Conservation (phyloP, 2,797 vertebrate species). For the Parambassis ranga region DNA sequence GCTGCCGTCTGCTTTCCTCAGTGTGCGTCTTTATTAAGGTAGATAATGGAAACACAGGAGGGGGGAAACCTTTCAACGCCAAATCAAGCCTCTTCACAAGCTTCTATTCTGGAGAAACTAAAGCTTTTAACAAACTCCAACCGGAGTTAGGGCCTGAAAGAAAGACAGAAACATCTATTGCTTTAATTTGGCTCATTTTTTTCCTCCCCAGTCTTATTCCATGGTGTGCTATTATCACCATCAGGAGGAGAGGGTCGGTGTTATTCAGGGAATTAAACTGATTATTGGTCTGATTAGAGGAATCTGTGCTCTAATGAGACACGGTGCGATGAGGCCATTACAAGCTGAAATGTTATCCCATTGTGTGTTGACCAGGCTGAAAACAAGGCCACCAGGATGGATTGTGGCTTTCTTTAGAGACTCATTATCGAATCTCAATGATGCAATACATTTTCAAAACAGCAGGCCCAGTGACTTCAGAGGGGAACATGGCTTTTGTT, state of each 20-base stretch:
- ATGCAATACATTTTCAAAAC: slow-evolving; percentile 52
- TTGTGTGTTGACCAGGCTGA: slow-evolving; percentile 59
- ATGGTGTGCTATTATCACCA: slow-evolving; percentile 46
- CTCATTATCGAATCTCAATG: slow-evolving; percentile 56
- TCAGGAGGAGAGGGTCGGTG: slow-evolving; percentile 21
- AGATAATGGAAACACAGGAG: slow-evolving; percentile 48
- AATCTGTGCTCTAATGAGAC: slow-evolving; percentile 58
- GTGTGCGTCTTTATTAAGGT: slow-evolving; percentile 40
- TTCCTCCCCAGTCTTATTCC: slow-evolving; percentile 40
- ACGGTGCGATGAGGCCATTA: slow-evolving; percentile 55
- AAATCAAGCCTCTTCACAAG: slow-evolving; percentile 29
- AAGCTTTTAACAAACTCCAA: slow-evolving; percentile 14
- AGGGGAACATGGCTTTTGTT: slow-evolving; percentile 42
- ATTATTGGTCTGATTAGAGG: slow-evolving; percentile 64
- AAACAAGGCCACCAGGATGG: slow-evolving; percentile 43
- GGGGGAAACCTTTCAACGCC: slow-evolving; percentile 9
- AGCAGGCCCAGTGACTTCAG: slow-evolving; percentile 24
- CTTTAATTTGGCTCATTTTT: slow-evolving; percentile 41
- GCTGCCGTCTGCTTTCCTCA: slow-evolving; percentile 29
- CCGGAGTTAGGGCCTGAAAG: slow-evolving; percentile 7
- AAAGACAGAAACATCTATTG: slow-evolving; percentile 35
- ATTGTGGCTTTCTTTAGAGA: slow-evolving; percentile 48
- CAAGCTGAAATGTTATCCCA: slow-evolving; percentile 43
- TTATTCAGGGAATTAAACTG: slow-evolving; percentile 54
- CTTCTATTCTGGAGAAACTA: slow-evolving; percentile 23